Evolutionary conservation across 37 sponge, comb jelly and placozoan species (phyloP), one percentile per base, ranked within the genome.

Genomic region (Spongilla lacustris): DNA sequence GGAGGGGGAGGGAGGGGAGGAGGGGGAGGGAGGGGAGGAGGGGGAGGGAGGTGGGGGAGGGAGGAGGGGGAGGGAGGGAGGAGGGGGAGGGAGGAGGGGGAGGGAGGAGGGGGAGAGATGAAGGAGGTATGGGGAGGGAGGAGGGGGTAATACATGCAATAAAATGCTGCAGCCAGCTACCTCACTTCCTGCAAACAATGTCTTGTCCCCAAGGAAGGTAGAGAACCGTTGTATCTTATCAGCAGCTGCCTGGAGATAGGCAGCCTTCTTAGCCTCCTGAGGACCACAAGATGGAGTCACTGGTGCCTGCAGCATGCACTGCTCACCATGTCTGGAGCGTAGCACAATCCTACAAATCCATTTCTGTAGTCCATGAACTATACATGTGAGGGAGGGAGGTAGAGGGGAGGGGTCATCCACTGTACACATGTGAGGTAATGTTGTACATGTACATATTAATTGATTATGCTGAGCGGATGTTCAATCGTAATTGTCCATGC

Each of bases 141-240:
- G 67, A 6, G 68, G 27, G 50, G 38, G 26, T 2, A 58, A n/a
- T n/a, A n/a, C n/a, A n/a, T n/a, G n/a, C n/a, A n/a, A n/a, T n/a
- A n/a, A n/a, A n/a, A n/a, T n/a, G n/a, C n/a, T n/a, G n/a, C n/a
- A n/a, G n/a, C n/a, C n/a, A n/a, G 73, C 68, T 67, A 94, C 95
- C 33, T 87, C 73, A 41, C 85, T 71, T 35, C 93, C 96, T 37
- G 77, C 79, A 73, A 90, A 78, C 94, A 91, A 96, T 0, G 35
- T 50, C 70, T 86, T 92, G 23, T 85, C 89, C 50, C 87, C 90
- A 10, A 96, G 74, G 69, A 68, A 90, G 36, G 80, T 75, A 19
- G 93, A 90, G 72, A 85, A 88, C 33, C 27, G 37, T 70, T 82
- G 79, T 33, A 95, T 74, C 29, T 79, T 86, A 2, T 23, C 73